Percentiles rank a stretch among this genome's conserved stretches.
These are phyloP conservation scores for Axis porcinus DNA, from an alignment of 2,113 vertebrate genomes.

Conservation along the genomic window DNA sequence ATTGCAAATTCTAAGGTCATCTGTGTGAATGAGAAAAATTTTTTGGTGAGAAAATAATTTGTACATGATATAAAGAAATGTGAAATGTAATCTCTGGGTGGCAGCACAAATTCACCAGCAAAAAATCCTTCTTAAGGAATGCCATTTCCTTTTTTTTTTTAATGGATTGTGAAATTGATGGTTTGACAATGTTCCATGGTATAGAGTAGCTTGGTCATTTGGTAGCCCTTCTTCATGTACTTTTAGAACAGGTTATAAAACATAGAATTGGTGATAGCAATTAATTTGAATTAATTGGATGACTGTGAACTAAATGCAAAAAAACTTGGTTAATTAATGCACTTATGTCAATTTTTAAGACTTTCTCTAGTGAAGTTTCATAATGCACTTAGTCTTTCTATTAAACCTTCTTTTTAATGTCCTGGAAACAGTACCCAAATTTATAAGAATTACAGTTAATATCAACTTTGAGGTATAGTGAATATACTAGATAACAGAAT, in stretches of 20 bases:
- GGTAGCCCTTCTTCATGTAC: neutral
- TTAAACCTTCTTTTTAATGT: neutral
- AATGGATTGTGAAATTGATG: neutral
- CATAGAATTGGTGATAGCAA: neutral
- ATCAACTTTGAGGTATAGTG: neutral
- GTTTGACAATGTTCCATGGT: neutral
- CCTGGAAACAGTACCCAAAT: neutral
- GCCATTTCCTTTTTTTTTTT: neutral
- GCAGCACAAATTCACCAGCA: neutral
- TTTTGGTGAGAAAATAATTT: slow-evolving; percentile 20
- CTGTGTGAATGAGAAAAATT: neutral
- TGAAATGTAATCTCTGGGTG: slow-evolving; percentile 11
- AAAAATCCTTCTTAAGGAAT: neutral
- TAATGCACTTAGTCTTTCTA: neutral
- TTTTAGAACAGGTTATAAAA: neutral
- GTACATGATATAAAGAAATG: neutral
- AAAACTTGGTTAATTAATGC: neutral
- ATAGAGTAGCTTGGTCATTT: neutral
- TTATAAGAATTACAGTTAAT: slow-evolving; percentile 1
- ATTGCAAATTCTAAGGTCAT: neutral
- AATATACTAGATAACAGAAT: neutral
- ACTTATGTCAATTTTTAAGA: neutral
- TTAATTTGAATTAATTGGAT: neutral
- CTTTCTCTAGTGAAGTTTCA: neutral
- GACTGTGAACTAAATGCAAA: neutral